phyloP scores from a whole-genome alignment of 2,113 vertebrate species.

The Triplophysa tibetana region DNA sequence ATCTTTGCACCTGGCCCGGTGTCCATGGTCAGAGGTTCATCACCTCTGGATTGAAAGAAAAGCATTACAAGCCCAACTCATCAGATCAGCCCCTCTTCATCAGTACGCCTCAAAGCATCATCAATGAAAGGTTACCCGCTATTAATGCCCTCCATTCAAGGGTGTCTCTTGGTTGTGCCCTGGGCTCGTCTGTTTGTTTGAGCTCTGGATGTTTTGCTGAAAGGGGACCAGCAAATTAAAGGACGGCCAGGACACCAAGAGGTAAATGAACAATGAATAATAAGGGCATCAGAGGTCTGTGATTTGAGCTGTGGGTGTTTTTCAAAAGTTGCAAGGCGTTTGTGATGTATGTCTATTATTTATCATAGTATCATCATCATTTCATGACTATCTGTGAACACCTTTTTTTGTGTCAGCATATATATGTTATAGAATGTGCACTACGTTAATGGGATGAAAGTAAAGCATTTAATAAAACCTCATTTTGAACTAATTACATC shows the following conservation, averaged over 20 bases:
- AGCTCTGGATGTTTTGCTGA: conserved; percentile 62
- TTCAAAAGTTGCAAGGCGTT: neutral
- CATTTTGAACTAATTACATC: too few relatives aligned
- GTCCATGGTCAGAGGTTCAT: conserved; percentile 69
- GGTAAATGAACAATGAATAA: neutral
- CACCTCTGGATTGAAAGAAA: conserved; percentile 62
- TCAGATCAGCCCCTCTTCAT: conserved; percentile 68
- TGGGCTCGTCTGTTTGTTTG: conserved; percentile 74
- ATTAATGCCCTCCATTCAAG: conserved; percentile 60
- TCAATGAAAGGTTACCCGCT: conserved; percentile 64
- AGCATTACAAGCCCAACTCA: conserved; percentile 67
- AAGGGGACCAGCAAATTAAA: conserved; percentile 42
- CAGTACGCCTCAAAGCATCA: conserved; percentile 67
- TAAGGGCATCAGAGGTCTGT: neutral
- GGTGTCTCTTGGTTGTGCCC: conserved; percentile 70
- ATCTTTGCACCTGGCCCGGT: conserved; percentile 60
- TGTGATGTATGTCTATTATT: too few relatives aligned
- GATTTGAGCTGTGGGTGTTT: neutral
- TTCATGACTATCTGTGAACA: too few relatives aligned
- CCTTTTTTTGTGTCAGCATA: too few relatives aligned
- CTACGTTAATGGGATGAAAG: too few relatives aligned
- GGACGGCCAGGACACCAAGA: conserved; percentile 16
- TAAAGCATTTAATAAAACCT: too few relatives aligned
- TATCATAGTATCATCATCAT: too few relatives aligned
- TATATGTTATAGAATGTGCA: too few relatives aligned